phyloP scores from a whole-genome alignment of 2,797 vertebrate species.

The Brachymystax lenok region DNA sequence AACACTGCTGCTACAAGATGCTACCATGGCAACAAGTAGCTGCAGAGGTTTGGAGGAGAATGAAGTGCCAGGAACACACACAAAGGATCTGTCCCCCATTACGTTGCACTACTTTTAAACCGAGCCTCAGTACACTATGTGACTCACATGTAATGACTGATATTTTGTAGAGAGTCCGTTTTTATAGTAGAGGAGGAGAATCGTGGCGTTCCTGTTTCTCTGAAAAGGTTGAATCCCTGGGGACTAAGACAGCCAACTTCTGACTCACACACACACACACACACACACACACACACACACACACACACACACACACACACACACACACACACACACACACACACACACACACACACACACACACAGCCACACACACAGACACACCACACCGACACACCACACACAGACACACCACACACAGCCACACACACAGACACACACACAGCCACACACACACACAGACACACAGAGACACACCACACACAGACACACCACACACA shows the following conservation, averaged over 20 bases:
- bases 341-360: too few relatives aligned
- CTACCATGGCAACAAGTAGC: constrained; percentile 21
- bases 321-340: fast-evolving
- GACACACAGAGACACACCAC: too few relatives aligned
- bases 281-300: too few relatives aligned
- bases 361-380: too few relatives aligned
- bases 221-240: background rate
- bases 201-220: background rate
- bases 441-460: too few relatives aligned
- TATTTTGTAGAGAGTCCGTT: background rate
- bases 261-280: too few relatives aligned
- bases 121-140: background rate
- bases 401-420: too few relatives aligned
- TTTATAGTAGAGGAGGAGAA: background rate
- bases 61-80: background rate
- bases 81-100: background rate
- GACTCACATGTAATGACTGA: background rate
- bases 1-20: background rate
- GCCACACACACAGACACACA: too few relatives aligned
- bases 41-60: background rate
- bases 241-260: background rate
- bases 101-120: background rate
- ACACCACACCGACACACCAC: too few relatives aligned
- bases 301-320: background rate
- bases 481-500: too few relatives aligned